phyloP scores from a whole-genome alignment of 2,888 invertebrate species.

The Rhamphomyia laevipes region DNA sequence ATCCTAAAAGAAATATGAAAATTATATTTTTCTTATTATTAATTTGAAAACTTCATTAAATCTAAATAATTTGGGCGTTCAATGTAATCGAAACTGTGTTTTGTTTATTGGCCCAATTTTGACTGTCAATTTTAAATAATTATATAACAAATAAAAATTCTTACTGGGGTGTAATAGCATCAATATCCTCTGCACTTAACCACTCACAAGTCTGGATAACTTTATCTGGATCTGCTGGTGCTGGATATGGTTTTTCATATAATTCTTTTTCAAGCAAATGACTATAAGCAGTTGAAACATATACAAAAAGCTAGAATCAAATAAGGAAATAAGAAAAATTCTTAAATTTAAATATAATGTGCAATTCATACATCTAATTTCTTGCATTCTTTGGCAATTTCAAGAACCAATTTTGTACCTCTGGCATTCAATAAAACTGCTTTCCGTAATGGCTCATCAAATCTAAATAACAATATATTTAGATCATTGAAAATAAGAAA shows the following conservation, averaged over 20 bases:
- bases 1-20: constrained; percentile 50
- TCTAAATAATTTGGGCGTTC: neutral
- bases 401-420: constrained; percentile 79
- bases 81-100: too few relatives aligned
- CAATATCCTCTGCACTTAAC: constrained; percentile 60
- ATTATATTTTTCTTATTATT: neutral
- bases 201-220: constrained; percentile 67
- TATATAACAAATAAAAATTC: constrained; percentile 8
- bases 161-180: constrained; percentile 49
- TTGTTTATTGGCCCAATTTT: too few relatives aligned
- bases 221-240: constrained; percentile 63
- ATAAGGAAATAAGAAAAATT: constrained; percentile 3
- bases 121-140: neutral
- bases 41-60: neutral
- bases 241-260: constrained; percentile 77
- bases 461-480: constrained; percentile 36
- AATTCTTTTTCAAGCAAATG: constrained; percentile 72
- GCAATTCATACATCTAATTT: constrained; percentile 52
- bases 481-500: neutral
- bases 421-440: constrained; percentile 87
- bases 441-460: constrained; percentile 81
- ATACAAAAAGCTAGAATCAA: constrained; percentile 40
- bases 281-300: constrained; percentile 85
- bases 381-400: constrained; percentile 65
- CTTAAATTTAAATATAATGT: neutral